A percentile compares a stretch with the other conserved stretches of the same genome.
These are phyloP conservation scores for Upupa epops DNA, from an alignment of 2,113 vertebrate genomes.

Conservation along the genomic window DNA sequence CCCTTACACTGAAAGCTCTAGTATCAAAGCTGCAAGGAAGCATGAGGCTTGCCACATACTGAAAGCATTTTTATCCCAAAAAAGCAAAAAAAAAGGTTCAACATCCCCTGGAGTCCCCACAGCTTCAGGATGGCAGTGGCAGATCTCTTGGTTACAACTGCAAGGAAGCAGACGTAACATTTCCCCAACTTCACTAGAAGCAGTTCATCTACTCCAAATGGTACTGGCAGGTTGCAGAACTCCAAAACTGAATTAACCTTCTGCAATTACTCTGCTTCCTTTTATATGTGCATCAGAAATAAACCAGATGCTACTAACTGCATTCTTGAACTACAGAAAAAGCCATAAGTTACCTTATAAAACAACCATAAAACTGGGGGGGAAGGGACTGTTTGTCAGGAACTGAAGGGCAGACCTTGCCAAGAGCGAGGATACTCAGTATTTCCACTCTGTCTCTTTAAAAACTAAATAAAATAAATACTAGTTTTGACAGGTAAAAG, in stretches of 20 bases:
- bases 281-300: not conserved
- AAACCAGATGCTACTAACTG: not conserved
- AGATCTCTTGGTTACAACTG: not conserved
- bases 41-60: not conserved
- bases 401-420: not conserved
- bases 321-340: not conserved
- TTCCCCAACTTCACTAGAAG: not conserved
- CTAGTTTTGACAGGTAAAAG: not conserved
- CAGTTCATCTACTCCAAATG: not conserved
- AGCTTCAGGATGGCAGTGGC: not conserved
- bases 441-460: not conserved
- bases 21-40: not conserved
- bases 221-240: not conserved
- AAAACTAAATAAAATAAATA: not conserved
- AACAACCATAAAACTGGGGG: not conserved
- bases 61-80: not conserved
- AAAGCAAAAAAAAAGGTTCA: not conserved
- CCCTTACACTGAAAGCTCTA: not conserved
- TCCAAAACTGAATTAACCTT: not conserved
- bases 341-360: not conserved
- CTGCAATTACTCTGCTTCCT: not conserved
- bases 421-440: not conserved
- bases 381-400: not conserved
- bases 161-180: not conserved
- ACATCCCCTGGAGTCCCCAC: not conserved